A percentile compares a stretch with the other conserved stretches of the same genome.
Conservation (phyloP, 37 sponge, comb jelly and placozoan genomes). For the Diacarnus erythraeanus region DNA sequence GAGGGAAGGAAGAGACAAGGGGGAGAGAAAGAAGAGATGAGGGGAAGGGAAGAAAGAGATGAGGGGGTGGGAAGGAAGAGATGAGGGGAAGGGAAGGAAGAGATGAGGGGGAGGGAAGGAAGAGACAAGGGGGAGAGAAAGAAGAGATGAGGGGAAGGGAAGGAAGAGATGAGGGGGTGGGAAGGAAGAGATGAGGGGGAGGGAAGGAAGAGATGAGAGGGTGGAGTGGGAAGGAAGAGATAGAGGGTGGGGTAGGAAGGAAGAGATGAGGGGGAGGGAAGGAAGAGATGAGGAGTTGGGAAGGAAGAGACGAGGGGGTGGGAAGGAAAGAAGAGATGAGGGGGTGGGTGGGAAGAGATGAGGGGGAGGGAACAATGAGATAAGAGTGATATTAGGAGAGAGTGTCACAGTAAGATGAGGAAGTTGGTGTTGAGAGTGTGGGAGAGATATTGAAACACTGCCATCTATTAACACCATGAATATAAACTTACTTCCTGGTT, state of each 20-base stretch:
- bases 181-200: neutral
- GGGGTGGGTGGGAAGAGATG: neutral
- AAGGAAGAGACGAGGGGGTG: neutral
- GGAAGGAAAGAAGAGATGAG: neutral
- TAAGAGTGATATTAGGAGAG: no score
- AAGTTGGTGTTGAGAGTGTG: neutral
- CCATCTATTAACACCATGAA: no score
- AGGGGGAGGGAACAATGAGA: neutral
- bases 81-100: neutral
- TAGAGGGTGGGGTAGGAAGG: neutral
- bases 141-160: no score
- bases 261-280: slow-evolving; percentile 6
- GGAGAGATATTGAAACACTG: no score
- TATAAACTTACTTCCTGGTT: neutral
- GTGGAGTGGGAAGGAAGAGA: neutral
- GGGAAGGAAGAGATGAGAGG: no score
- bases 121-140: neutral
- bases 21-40: neutral
- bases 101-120: neutral
- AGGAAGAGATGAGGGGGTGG: neutral
- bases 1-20: no score
- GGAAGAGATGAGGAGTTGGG: neutral
- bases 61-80: no score
- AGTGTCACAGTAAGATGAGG: slow-evolving; percentile 2
- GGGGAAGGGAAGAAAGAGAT: neutral